Evolutionary conservation across 2,797 vertebrate species (phyloP), one percentile per base, ranked within the genome.

Genomic region (Fratercula arctica): DNA sequence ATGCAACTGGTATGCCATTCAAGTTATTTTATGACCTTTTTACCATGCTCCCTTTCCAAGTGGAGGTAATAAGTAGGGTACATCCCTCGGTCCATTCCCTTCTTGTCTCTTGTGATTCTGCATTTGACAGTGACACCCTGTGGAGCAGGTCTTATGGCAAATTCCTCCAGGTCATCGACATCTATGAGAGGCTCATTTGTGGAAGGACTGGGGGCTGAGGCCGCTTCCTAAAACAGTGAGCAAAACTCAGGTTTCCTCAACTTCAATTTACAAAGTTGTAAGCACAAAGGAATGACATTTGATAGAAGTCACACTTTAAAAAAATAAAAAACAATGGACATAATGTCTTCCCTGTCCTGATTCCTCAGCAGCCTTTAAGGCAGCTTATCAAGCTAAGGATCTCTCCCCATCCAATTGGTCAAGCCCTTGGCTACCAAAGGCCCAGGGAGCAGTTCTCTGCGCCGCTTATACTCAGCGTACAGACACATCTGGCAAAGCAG

Each of bases 41-140:
- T 99, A 94, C 99, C 99, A 13, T 99, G 99, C 96, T 99, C 99
- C 80, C 99, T 98, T 98, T 99, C 99, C 97, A 99, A 97, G 95
- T 99, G 99, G 97, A 99, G 99, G 97, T 99, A 99, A 98, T 99
- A 99, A 83, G 99, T 99, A 83, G 99, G 99, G 96, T 99, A 99
- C 99, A 99, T 99, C 97, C 99, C 99, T 96, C 99, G 98, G 97
- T 99, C 99, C 99, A 99, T 99, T 90, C 99, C 99, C 96, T 99
- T 99, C 98, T 99, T 99, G 97, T 99, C 99, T 95, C 99, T 98
- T 29, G 99, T 99, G 98, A 99, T 99, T 95, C 99, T 98, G 98
- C 99, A 99, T 97, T 99, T 99, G 93, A 99, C 98, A 66, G 99
- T 98, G 95, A 99, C 98, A 3, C 99, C 99, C 97, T 99, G 99